Conservation (phyloP, 2,797 vertebrate genomes). For the Chrysolophus pictus region DNA sequence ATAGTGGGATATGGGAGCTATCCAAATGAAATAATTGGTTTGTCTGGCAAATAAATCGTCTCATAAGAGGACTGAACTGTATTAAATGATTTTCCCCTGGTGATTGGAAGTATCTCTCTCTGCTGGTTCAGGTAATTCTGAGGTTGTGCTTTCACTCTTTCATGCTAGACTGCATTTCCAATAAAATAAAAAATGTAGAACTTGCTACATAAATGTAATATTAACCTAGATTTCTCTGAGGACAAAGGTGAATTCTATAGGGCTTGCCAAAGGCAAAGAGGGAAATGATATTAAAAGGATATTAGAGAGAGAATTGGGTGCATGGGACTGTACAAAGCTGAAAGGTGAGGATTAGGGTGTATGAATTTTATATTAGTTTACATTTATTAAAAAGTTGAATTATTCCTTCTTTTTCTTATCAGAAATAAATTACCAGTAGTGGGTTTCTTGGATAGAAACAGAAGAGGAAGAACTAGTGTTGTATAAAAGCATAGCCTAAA, state of each 20-base stretch:
- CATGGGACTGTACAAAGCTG: slow-evolving; percentile 18
- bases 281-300: slow-evolving; percentile 83
- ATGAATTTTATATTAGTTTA: slow-evolving; percentile 59
- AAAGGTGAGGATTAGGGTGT: slow-evolving; percentile 25
- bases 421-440: not conserved
- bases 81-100: slow-evolving; percentile 59
- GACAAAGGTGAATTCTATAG: slow-evolving; percentile 69
- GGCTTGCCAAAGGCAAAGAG: slow-evolving; percentile 77
- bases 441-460: not conserved
- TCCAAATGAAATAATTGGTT: slow-evolving; percentile 68
- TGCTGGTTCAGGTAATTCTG: slow-evolving; percentile 83
- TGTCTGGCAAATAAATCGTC: slow-evolving; percentile 67
- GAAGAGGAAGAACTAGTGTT: not conserved
- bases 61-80: slow-evolving; percentile 71
- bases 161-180: slow-evolving; percentile 85
- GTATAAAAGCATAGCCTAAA: not conserved
- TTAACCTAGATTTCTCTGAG: slow-evolving; percentile 85
- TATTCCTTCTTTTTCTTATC: not conserved
- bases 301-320: slow-evolving; percentile 62
- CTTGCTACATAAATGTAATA: slow-evolving; percentile 83
- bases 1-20: slow-evolving; percentile 3
- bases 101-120: slow-evolving; percentile 78
- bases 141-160: slow-evolving; percentile 80
- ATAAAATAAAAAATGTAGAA: slow-evolving; percentile 87
- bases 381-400: slow-evolving; percentile 25